Evolutionary conservation across 2,797 vertebrate genomes (phyloP).

Genomic region (Acomys russatus): DNA sequence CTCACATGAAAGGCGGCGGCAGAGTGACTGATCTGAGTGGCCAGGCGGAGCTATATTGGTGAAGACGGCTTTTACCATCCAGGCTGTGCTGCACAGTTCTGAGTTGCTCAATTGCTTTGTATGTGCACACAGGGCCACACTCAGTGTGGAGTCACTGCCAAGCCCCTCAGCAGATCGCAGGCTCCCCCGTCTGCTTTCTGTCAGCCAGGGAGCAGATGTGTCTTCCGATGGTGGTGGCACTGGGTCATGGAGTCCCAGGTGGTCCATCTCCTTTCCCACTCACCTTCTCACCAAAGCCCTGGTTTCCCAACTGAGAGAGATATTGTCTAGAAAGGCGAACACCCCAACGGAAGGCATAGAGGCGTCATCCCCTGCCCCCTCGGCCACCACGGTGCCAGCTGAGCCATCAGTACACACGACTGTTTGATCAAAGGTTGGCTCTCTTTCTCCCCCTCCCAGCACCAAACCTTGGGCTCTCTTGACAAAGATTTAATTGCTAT

Average conservation of each 20-base stretch:
- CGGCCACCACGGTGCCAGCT: rapidly evolving
- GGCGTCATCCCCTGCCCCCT: rapidly evolving
- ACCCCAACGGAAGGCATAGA: rapidly evolving
- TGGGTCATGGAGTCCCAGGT: rapidly evolving
- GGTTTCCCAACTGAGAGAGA: too few species aligned
- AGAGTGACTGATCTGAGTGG: rapidly evolving
- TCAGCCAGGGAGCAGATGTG: rapidly evolving
- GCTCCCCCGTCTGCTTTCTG: rapidly evolving
- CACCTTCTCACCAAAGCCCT: not conserved
- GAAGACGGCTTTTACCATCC: rapidly evolving
- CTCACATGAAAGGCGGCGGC: rapidly evolving
- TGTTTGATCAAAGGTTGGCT: not conserved
- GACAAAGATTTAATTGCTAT: slow-evolving; percentile 49
- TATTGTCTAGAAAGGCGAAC: not conserved
- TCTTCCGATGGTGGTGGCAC: rapidly evolving
- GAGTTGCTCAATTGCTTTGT: not conserved
- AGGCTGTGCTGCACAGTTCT: not conserved
- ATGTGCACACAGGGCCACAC: too few species aligned
- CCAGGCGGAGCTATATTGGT: too few species aligned
- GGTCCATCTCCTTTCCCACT: not conserved
- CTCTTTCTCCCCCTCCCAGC: not conserved
- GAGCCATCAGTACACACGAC: not conserved
- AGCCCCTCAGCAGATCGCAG: not conserved
- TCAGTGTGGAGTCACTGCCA: not conserved
- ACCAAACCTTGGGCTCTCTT: not conserved